Base-by-base conservation (phyloP, 37 sponge, comb jelly and placozoan species). In the Lycopodina hypogea region DNA sequence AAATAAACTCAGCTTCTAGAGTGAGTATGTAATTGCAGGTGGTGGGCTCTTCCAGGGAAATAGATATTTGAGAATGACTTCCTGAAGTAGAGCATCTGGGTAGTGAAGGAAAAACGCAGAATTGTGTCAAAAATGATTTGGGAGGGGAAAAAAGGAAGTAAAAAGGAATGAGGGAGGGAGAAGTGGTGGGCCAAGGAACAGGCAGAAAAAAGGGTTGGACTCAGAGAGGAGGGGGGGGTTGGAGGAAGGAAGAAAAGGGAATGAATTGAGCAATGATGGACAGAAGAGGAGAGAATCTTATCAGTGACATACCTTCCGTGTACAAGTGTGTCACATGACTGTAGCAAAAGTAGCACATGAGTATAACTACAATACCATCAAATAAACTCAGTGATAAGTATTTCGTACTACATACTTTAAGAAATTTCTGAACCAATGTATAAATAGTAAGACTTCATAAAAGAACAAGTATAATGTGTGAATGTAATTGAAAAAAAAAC, bases 291-390 rank as follows among this genome's bases (percentile, higher is more conserved):
- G 61, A 28, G 28, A 60, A 23, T 15, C 4, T 28, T 7, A 18
- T 84, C 86, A 59, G 89, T 91, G 32, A 78, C 72, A 53, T 94
- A 30, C 95, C 95, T 24, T 62, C 64, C 22, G 42, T 70, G 59
- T 91, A 94, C 51, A 79, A 69, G 58, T 91, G 89, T 26, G 64
- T 65, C 71, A 94, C 92, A 53, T 76, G 78, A 45, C 92, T 94
- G 66, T 36, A 59, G 12, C 35, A 23, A 40, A 1, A 39, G 1
- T 9, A 59, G 3, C n/a, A 67, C 39, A 28, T 60, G 28, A 60
- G 4, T 6, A 56, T 34, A 40, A 23, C 24, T 18, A 76, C 60
- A 45, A 12, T 45, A 45, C 4, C 48, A n/a, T n/a, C n/a, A n/a
- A n/a, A n/a, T n/a, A n/a, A n/a, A n/a, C n/a, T n/a, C n/a, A n/a